phyloP scores from a whole-genome alignment of 64 coral and sea anemone species.

The Porites lutea region DNA sequence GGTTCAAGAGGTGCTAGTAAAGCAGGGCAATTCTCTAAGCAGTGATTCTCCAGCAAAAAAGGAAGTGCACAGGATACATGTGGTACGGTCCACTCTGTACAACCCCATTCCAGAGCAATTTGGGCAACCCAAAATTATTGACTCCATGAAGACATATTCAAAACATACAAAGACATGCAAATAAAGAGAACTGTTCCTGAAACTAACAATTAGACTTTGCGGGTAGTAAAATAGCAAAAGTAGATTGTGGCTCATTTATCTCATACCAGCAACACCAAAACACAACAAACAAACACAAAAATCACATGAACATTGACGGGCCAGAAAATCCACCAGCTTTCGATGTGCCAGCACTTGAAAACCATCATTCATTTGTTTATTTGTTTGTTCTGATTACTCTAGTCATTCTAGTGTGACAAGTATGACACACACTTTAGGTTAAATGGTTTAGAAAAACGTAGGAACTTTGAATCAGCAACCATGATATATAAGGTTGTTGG shows the following conservation, averaged over 20 bases:
- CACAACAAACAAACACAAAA: conserved; percentile 42
- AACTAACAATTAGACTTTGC: conserved; percentile 30
- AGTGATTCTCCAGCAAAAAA: neutral
- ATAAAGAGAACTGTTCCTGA: conserved; percentile 70
- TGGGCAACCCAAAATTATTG: conserved; percentile 31
- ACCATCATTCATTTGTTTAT: conserved; percentile 40
- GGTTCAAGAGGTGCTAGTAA: conserved; percentile 46
- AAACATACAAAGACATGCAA: conserved; percentile 51
- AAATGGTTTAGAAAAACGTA: too few relatives aligned
- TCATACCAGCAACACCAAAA: conserved; percentile 60
- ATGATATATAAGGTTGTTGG: too few relatives aligned
- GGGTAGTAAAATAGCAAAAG: conserved; percentile 33
- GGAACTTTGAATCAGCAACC: too few relatives aligned
- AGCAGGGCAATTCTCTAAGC: conserved; percentile 44
- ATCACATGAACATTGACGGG: conserved; percentile 48
- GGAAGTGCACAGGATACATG: conserved; percentile 46
- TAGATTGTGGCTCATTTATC: conserved; percentile 33
- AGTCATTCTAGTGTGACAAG: too few relatives aligned
- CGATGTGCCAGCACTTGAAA: conserved; percentile 16
- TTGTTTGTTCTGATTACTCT: too few relatives aligned
- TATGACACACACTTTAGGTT: too few relatives aligned
- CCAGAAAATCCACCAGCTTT: conserved; percentile 37
- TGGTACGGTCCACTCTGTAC: conserved; percentile 60
- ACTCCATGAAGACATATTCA: conserved; percentile 50
- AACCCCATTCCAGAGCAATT: conserved; percentile 36